Evolutionary conservation across 2,888 invertebrate species (phyloP), one percentile per base, ranked within the genome.

Genomic region (Leptinotarsa rubiginosa): DNA sequence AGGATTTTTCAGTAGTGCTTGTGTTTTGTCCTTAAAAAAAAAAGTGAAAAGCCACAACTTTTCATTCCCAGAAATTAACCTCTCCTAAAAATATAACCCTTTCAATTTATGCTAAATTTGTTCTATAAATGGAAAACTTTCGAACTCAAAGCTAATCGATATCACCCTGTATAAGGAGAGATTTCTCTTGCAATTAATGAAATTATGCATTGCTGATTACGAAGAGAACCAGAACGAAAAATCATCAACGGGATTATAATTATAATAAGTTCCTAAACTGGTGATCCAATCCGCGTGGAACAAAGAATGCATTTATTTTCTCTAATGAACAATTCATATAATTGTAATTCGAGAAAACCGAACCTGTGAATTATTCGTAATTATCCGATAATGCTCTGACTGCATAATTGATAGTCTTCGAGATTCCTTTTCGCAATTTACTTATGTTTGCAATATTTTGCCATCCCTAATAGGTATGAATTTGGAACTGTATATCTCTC

Each of bases 301-400:
- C 62, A 62, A 62, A 62, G 62, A 62, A 31, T 10, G 7, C 62
- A 62, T 62, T 62, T n/a, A 62, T 62, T 62, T 62, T 62, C 62
- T 13, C 41, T 62, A n/a, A 41, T 41, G 62, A 41, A 62, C 41
- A 62, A 62, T 62, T 41, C n/a, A 15, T 41, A 41, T 25, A 31
- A 62, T 62, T 41, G n/a, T n/a, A 10, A 41, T 62, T 41, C 41
- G n/a, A 25, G 16, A 41, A 62, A 41, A 41, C 41, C 41, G 62
- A 62, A 62, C 62, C 41, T 41, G 62, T 62, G 13, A 41, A 62
- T 62, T 62, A 62, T 62, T 62, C 62, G n/a, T 62, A 3, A 31
- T 62, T 31, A 62, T 62, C n/a, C 41, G 41, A 41, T 62, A 41
- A 62, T 15, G 13, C 31, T 31, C 41, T 5, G 62, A 31, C 31